These are phyloP conservation scores for Norana najaformis DNA, from an alignment of 2,888 invertebrate species.

Conservation along the genomic window DNA sequence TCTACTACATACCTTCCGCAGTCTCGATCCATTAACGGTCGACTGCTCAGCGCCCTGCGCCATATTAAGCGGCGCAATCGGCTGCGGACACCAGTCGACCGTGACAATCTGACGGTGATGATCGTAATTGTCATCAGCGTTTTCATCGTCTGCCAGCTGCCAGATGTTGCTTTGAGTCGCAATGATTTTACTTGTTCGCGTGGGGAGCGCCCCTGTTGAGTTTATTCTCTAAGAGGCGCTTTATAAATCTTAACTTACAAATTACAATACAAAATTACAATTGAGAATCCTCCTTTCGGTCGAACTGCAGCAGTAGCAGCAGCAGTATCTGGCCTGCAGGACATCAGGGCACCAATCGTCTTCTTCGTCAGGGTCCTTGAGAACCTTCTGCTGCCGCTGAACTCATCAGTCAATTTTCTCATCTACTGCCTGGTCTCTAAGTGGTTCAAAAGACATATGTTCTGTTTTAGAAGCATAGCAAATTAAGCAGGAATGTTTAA, in stretches of 20 bases:
- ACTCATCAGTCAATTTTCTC: conserved; percentile 44
- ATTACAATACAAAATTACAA: too few species aligned
- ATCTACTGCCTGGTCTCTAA: conserved; percentile 39
- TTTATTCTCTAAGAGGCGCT: too few species aligned
- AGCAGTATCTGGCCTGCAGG: background rate
- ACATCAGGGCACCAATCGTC: background rate
- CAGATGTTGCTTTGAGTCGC: conserved; percentile 36
- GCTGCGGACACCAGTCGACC: background rate
- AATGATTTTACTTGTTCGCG: too few species aligned
- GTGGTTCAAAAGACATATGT: too few species aligned
- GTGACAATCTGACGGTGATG: conserved; percentile 37
- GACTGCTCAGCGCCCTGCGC: conserved; percentile 40
- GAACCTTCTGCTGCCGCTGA: conserved; percentile 42
- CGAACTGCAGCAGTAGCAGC: background rate
- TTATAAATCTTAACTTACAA: too few species aligned
- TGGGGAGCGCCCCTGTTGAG: too few species aligned
- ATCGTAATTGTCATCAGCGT: conserved; percentile 38
- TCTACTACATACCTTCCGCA: conserved; percentile 42
- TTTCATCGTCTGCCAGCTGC: conserved; percentile 38
- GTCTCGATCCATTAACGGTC: conserved; percentile 43
- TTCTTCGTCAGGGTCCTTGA: conserved; percentile 21
- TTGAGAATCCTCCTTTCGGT: conserved; percentile 26
- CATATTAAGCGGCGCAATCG: background rate
- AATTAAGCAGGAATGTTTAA: too few species aligned
- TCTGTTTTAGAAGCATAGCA: too few species aligned